Evolutionary conservation across 64 coral and sea anemone genomes (phyloP).

Genomic region (Trachythela sp.): DNA sequence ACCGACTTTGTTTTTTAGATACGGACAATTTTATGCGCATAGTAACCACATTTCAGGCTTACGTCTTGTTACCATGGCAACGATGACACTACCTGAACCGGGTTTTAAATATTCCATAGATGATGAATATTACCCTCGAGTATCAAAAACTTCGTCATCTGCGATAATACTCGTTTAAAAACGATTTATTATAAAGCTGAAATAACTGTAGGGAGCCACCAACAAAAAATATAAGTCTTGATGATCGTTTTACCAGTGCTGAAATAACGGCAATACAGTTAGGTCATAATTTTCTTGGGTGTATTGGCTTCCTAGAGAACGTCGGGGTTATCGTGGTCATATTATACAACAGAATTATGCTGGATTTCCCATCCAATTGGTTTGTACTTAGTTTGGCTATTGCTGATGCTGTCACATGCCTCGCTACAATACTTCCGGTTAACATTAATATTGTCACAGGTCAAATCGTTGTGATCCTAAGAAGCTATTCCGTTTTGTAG

Average conservation of each 20-base stretch:
- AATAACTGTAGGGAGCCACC: too few species aligned
- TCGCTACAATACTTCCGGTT: not conserved
- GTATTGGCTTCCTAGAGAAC: not conserved
- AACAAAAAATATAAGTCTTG: not conserved
- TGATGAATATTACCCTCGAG: too few species aligned
- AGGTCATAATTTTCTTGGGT: not conserved
- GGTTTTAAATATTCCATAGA: too few species aligned
- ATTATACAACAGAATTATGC: not conserved
- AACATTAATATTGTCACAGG: not conserved
- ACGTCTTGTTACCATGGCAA: too few species aligned
- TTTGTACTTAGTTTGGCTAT: not conserved
- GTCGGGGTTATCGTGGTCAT: not conserved
- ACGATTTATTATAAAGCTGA: too few species aligned
- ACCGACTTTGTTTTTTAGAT: too few species aligned
- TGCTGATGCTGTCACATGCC: not conserved
- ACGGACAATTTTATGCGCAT: too few species aligned
- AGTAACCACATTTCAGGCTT: too few species aligned
- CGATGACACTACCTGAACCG: too few species aligned
- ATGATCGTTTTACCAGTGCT: not conserved
- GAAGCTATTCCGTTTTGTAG: not conserved
- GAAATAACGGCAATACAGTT: not conserved
- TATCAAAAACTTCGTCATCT: too few species aligned
- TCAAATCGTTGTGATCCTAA: not conserved
- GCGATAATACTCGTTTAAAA: too few species aligned
- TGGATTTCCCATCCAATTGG: not conserved